These are phyloP conservation scores for Lithobates pipiens DNA, from an alignment of 2,797 vertebrate species.

Conservation along the genomic window DNA sequence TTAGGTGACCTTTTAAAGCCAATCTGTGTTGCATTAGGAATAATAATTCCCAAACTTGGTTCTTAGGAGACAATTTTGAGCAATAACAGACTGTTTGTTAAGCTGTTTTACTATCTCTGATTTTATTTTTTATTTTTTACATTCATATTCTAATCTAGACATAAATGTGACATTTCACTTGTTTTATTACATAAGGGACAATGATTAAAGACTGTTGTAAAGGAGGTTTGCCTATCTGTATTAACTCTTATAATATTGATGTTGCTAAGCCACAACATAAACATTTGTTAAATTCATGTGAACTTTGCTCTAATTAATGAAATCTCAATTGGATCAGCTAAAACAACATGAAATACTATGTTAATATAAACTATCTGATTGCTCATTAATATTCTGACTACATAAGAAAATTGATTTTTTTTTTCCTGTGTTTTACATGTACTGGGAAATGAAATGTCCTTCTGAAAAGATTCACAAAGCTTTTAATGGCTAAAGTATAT, in stretches of 20 bases:
- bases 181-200: background rate
- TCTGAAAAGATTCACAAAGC: background rate
- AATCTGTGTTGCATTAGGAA: background rate
- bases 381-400: background rate
- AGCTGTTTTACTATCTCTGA: background rate
- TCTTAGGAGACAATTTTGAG: background rate
- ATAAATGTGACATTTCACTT: background rate
- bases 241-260: background rate
- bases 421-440: background rate
- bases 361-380: background rate
- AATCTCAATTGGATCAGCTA: background rate
- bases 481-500: background rate
- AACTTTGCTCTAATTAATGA: background rate
- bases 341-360: background rate
- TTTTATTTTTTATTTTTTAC: background rate
- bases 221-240: background rate
- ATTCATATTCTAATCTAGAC: background rate
- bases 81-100: background rate
- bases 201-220: background rate
- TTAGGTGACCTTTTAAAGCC: no score
- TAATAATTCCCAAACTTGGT: background rate
- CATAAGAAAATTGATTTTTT: background rate
- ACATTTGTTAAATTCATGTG: background rate
- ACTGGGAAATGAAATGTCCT: background rate
- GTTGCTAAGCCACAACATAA: background rate